Evolutionary conservation across 1,140 invertebrate genomes (phyloP).

Genomic region (Rhopalosiphum padi): DNA sequence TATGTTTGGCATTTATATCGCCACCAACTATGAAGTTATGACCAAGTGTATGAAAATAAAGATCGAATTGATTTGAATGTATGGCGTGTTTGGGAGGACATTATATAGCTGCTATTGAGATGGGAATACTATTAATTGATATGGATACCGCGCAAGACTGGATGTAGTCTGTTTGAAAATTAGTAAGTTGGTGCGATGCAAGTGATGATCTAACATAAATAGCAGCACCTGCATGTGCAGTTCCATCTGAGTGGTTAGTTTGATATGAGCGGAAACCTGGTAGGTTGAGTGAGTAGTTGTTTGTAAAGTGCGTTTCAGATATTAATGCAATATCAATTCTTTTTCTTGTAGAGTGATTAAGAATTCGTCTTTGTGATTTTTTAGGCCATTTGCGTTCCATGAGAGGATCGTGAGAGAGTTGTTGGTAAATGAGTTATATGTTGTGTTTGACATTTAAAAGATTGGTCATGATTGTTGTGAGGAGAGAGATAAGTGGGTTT

Average conservation of each 20-base stretch:
- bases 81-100: background rate
- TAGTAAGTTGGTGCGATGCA: background rate
- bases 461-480: too few relatives aligned
- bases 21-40: too few relatives aligned
- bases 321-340: too few relatives aligned
- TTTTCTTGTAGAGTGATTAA: too few relatives aligned
- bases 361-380: too few relatives aligned
- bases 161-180: background rate
- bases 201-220: background rate
- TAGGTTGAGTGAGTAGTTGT: background rate
- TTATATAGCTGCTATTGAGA: slow-evolving; percentile 19
- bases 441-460: too few relatives aligned
- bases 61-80: background rate
- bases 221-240: background rate
- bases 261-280: background rate
- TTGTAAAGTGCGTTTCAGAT: background rate
- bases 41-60: background rate
- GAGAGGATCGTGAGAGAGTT: too few relatives aligned
- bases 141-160: background rate
- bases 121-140: background rate
- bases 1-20: background rate
- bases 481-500: too few relatives aligned
- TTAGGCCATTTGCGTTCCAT: too few relatives aligned
- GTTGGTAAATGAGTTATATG: too few relatives aligned
- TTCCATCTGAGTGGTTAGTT: background rate